Evolutionary conservation across 2,113 vertebrate species (phyloP).

Genomic region (Alethe castanea): DNA sequence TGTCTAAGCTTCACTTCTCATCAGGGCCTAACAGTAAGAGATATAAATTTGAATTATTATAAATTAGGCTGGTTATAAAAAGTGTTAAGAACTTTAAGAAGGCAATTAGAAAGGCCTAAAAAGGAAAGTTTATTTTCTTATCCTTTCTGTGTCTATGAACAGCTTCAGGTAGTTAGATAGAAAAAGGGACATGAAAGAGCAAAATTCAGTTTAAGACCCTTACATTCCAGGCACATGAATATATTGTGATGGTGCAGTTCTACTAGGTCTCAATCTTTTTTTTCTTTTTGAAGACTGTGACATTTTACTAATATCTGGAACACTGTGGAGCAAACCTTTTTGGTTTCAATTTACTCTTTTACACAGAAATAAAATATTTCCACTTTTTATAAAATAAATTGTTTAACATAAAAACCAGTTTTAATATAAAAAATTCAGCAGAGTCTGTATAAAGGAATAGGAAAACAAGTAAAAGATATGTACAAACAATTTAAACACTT

Average conservation of each 20-base stretch:
- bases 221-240: neutral
- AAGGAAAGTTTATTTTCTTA: neutral
- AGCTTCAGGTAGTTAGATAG: rapidly evolving
- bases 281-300: neutral
- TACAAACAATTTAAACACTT: neutral
- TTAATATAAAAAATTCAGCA: neutral
- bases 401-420: neutral
- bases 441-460: neutral
- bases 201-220: neutral
- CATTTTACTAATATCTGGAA: neutral
- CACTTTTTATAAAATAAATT: neutral
- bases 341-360: neutral
- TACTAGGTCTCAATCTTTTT: neutral
- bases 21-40: neutral
- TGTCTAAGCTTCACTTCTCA: neutral
- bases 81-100: neutral
- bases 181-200: neutral
- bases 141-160: neutral
- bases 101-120: neutral
- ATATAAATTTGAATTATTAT: neutral
- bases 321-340: neutral
- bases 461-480: neutral
- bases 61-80: neutral
- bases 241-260: neutral
- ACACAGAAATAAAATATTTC: neutral